Evolutionary conservation across 2,113 vertebrate species (phyloP).

Genomic region (Progne subis): DNA sequence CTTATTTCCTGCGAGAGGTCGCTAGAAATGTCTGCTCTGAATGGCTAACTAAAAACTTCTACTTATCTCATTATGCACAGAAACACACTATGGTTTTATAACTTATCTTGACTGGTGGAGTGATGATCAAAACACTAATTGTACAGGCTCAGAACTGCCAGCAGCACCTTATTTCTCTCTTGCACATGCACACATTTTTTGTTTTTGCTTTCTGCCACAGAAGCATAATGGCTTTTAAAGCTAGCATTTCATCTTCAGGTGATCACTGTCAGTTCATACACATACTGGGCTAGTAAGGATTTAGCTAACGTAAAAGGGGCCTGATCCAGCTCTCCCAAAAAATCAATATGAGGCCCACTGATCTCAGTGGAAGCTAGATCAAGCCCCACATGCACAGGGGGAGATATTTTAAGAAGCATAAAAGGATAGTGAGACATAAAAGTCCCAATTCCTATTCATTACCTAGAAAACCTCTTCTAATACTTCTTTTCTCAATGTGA

Average conservation of each 20-base stretch:
- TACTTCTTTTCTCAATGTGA: not conserved
- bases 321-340: not conserved
- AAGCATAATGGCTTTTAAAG: not conserved
- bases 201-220: not conserved
- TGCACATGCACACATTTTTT: not conserved
- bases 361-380: slow-evolving; percentile 3
- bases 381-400: not conserved
- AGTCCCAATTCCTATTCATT: slow-evolving; percentile 1
- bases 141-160: not conserved
- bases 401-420: slow-evolving; percentile 9
- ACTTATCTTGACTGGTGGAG: not conserved
- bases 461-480: not conserved
- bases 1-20: slow-evolving; percentile 55
- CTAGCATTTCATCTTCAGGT: slow-evolving; percentile 1
- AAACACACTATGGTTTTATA: slow-evolving; percentile 16
- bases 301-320: not conserved
- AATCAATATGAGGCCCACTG: not conserved
- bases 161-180: not conserved
- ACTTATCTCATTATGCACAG: slow-evolving; percentile 11
- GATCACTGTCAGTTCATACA: not conserved
- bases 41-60: slow-evolving; percentile 41
- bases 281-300: not conserved
- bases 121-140: slow-evolving; percentile 52
- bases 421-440: not conserved
- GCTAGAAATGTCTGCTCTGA: slow-evolving; percentile 48